Base-by-base conservation (phyloP, 2,797 vertebrate species). In the Luscinia megarhynchos region DNA sequence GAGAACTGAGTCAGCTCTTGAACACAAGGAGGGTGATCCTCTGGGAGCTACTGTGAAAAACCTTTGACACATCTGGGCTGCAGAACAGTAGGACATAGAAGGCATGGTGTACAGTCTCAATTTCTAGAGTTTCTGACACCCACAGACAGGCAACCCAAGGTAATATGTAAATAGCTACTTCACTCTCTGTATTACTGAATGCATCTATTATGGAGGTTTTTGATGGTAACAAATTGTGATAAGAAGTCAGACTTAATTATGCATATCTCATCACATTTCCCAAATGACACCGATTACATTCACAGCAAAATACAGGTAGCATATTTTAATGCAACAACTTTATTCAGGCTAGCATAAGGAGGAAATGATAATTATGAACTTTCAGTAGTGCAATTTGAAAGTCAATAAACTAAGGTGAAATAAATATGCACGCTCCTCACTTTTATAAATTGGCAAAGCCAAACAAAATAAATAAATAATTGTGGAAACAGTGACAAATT, bases 201-300 rank as follows among this genome's bases (percentile, higher is more conserved):
- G 87, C 94, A 95, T 88, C 72, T 87, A 93, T 88, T 96, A 96
- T 13, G 43, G 94, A 93, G 91, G 55, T 57, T 95, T 97, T 97
- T 95, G 97, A 96, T 79, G 91, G 89, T 96, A 96, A 97, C 94
- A 96, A 94, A 94, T 67, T 95, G 69, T 89, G 86, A 96, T 96
- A 96, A 87, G 74, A 94, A 97, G 97, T 97, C 92, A 95, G 93
- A 87, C 87, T 94, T 97, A 97, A 97, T 98, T 97, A 97, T 96
- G 95, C 93, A 94, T 87, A 96, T 94, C 74, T 96, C 82, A 97
- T 91, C 94, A 97, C 84, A 95, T 91, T 91, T 84, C 96, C 97
- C 95, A 85, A 93, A 96, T 95, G 95, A 97, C 84, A 97, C 92
- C 81, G 43, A 97, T 94, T 95, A 96, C 84, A 82, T 78, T 91